phyloP scores from a whole-genome alignment of 2,888 invertebrate genomes.

The Eulithis prunata region DNA sequence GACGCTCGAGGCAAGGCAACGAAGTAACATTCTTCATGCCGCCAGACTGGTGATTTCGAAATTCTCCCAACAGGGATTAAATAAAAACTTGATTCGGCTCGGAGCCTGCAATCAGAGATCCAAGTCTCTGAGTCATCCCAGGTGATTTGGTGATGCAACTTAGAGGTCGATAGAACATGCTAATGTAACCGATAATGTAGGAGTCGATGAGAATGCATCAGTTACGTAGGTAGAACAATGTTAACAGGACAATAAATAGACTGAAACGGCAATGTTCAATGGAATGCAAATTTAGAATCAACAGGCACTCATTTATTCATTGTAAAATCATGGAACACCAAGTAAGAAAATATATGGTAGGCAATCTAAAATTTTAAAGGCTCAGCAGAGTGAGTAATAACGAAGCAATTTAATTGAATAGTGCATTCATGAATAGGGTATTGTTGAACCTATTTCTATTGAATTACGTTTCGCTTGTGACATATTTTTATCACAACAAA shows the following conservation, averaged over 20 bases:
- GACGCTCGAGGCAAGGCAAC: constrained; percentile 23
- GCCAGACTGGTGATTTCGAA: constrained; percentile 17
- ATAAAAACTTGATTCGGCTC: constrained; percentile 24
- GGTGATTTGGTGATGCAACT: constrained; percentile 38
- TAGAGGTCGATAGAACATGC: constrained; percentile 38
- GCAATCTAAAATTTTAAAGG: too few species aligned
- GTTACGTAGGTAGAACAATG: constrained; percentile 22
- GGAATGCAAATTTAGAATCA: too few species aligned
- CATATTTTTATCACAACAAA: constrained; percentile 29
- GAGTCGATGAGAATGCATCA: constrained; percentile 30
- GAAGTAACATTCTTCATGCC: constrained; percentile 19
- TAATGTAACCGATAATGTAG: constrained; percentile 37
- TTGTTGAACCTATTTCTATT: constrained; percentile 31
- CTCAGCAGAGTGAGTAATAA: constrained; percentile 16
- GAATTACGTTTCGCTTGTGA: constrained; percentile 25
- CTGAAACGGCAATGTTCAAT: constrained; percentile 11
- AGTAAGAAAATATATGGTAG: too few species aligned
- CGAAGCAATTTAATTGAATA: constrained; percentile 10
- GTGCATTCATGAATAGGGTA: constrained; percentile 33
- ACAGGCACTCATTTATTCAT: too few species aligned
- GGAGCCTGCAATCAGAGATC: constrained; percentile 17
- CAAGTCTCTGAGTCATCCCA: constrained; percentile 39
- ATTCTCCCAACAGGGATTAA: constrained; percentile 19
- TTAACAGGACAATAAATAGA: constrained; percentile 15
- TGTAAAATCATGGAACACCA: too few species aligned